These are phyloP conservation scores for Drosophila watanabei DNA, from an alignment of 1,140 invertebrate species.

Conservation along the genomic window DNA sequence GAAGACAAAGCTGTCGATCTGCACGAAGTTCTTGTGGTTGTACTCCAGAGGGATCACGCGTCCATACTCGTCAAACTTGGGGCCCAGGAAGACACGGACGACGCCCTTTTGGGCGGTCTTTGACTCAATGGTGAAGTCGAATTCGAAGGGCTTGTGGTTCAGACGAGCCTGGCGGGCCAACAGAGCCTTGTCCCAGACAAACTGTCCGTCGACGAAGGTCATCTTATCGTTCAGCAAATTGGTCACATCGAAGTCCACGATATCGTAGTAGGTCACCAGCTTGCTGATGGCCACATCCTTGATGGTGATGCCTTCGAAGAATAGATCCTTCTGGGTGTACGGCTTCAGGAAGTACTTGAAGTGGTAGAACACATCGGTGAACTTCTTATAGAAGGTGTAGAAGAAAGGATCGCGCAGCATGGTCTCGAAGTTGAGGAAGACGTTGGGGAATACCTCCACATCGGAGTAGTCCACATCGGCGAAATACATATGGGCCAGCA, in stretches of 20 bases:
- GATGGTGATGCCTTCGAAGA: conserved; percentile 88
- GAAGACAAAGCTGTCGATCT: conserved; percentile 90
- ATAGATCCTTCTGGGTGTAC: conserved; percentile 88
- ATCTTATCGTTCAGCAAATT: conserved; percentile 87
- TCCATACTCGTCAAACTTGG: conserved; percentile 87
- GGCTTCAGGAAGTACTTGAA: conserved; percentile 87
- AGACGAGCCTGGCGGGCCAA: conserved; percentile 86
- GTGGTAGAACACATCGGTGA: conserved; percentile 86
- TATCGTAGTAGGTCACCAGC: conserved; percentile 90
- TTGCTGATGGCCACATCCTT: conserved; percentile 88
- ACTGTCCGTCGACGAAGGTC: conserved; percentile 76
- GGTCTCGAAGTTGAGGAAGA: conserved; percentile 87
- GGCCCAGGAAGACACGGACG: conserved; percentile 87
- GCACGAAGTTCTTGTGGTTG: conserved; percentile 88
- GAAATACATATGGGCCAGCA: conserved; percentile 86
- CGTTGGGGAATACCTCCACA: conserved; percentile 80
- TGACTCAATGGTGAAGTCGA: conserved; percentile 86
- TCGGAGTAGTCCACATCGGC: conserved; percentile 70
- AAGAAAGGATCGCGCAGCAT: conserved; percentile 89
- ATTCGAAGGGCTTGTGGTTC: conserved; percentile 89
- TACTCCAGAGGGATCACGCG: conserved; percentile 87
- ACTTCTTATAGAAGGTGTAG: conserved; percentile 88
- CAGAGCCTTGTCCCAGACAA: conserved; percentile 76
- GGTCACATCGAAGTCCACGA: conserved; percentile 89
- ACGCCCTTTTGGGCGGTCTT: conserved; percentile 86